Evolutionary conservation across 1,140 invertebrate species (phyloP), one percentile per base, ranked within the genome.

Genomic region (Centruroides vittatus): DNA sequence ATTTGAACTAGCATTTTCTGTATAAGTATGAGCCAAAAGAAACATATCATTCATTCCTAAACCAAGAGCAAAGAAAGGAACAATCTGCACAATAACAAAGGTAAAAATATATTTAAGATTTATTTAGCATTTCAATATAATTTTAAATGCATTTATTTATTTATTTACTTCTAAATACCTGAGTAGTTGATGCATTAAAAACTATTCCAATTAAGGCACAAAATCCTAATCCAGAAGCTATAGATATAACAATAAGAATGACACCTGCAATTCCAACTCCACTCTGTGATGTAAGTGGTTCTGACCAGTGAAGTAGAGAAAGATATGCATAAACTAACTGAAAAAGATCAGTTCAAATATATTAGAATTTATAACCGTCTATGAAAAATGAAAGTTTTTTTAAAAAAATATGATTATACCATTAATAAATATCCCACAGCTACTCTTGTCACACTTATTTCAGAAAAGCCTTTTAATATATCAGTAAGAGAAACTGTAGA

Each of bases 171-270:
- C 8, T 6, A 41, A 41, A 41, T 72, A 82, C 92, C 78, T 97
- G 94, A 46, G 91, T 96, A 60, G 91, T 97, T 7, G 92, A 86
- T 4, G 94, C 92, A 77, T 98, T 98, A 78, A 98, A 98, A 51
- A 88, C 83, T 55, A 98, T 89, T 4, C 92, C 91, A 61, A 97
- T 76, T 12, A 97, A 79, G 61, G 92, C 90, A 72, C 92, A 94
- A 67, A 98, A 83, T 12, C 96, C 95, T 64, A 98, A 79, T 9
- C 93, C 94, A 35, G 93, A 92, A 0, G 90, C 86, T 3, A 81
- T 77, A 12, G 80, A 75, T 60, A 92, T 82, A 46, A 87, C 86
- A 35, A 97, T 84, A 23, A 97, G 75, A 3, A 94, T 70, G 3
- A 96, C 88, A 4, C 93, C 93, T 35, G 84, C 85, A 55, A 95